Conservation (phyloP, 1,140 invertebrate genomes). For the Pogonomyrmex barbatus region DNA sequence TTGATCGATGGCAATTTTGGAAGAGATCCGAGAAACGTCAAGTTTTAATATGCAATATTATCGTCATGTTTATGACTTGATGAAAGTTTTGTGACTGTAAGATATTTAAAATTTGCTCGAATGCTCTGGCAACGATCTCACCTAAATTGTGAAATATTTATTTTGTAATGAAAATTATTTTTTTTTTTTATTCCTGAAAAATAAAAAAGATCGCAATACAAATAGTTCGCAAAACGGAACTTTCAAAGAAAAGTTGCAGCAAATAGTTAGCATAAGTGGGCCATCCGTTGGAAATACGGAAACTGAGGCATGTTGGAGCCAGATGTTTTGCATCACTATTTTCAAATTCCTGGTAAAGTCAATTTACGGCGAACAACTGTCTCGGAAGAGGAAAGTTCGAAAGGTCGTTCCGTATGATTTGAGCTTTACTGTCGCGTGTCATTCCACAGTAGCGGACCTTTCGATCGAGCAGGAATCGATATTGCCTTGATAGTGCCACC, state of each 20-base stretch:
- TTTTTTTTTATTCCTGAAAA: not conserved
- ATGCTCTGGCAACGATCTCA: too few species aligned
- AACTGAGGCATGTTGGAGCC: not conserved
- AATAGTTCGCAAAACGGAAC: too few species aligned
- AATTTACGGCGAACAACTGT: constrained; percentile 1
- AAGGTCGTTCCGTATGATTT: constrained; percentile 28
- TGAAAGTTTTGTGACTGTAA: too few species aligned
- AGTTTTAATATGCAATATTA: not conserved
- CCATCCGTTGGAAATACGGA: not conserved
- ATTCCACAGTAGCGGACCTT: constrained; percentile 37
- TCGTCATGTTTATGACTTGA: not conserved
- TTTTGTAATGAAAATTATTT: not conserved
- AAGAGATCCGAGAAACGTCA: too few species aligned
- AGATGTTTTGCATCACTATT: not conserved
- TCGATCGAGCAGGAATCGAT: constrained; percentile 37
- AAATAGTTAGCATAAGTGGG: not conserved
- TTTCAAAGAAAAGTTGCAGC: not conserved
- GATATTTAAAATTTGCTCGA: not conserved
- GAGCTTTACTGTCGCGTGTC: constrained; percentile 27
- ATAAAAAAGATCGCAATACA: not conserved
- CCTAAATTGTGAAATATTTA: not conserved
- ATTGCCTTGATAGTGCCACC: constrained; percentile 13
- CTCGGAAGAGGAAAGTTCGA: constrained; percentile 10
- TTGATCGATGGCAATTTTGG: not conserved
- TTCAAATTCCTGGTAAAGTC: not conserved